phyloP scores from a whole-genome alignment of 2,888 invertebrate genomes.

The Drosophila meridionalis region DNA sequence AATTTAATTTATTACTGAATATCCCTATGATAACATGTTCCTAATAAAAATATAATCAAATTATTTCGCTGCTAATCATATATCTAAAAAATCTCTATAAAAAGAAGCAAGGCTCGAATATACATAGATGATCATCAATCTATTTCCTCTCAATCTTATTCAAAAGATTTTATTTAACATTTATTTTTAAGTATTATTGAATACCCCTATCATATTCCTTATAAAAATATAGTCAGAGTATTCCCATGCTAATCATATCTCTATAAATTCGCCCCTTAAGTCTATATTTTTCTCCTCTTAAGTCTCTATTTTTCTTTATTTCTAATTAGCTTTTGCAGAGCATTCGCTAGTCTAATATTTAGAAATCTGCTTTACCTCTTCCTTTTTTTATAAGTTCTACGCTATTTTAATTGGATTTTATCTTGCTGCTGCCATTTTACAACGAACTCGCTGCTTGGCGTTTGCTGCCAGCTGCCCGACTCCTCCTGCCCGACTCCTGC shows the following conservation, averaged over 20 bases:
- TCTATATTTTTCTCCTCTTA: neutral
- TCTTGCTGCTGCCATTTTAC: constrained; percentile 69
- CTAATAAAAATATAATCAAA: neutral
- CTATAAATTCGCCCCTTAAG: too few relatives aligned
- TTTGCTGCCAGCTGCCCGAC: constrained; percentile 15
- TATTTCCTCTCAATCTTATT: too few relatives aligned
- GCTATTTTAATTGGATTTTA: constrained; percentile 78
- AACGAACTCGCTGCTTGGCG: constrained; percentile 37
- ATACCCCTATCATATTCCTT: too few relatives aligned
- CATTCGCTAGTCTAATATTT: constrained; percentile 37
- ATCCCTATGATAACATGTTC: too few relatives aligned
- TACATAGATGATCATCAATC: too few relatives aligned
- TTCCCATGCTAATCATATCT: too few relatives aligned
- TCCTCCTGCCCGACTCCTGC: neutral
- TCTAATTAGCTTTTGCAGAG: constrained; percentile 34
- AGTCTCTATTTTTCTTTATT: neutral
- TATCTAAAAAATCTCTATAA: too few relatives aligned
- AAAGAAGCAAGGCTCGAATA: too few relatives aligned
- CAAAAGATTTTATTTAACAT: too few relatives aligned
- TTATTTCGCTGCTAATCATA: neutral
- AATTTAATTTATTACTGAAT: too few relatives aligned
- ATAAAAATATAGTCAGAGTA: too few relatives aligned
- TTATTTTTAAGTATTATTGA: too few relatives aligned
- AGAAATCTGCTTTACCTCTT: neutral
- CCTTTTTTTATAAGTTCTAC: constrained; percentile 51